phyloP scores from a whole-genome alignment of 2,797 vertebrate species.

The Hemibagrus guttatus region DNA sequence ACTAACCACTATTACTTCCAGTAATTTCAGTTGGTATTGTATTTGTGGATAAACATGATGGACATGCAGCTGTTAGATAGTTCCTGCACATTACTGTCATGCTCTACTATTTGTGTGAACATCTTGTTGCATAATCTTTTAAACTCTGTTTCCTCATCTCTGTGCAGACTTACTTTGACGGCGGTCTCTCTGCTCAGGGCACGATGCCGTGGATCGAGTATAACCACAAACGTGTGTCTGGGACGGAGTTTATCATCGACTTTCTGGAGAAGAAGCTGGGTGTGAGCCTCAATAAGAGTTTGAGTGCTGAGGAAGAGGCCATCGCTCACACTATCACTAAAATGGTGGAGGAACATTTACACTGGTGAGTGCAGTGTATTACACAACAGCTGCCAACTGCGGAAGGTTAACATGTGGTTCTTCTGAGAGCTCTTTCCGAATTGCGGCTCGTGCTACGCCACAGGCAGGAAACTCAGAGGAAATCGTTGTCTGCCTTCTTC shows the following conservation, averaged over 20 bases:
- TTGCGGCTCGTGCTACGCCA: background rate
- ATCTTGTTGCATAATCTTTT: background rate
- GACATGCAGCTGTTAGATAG: background rate
- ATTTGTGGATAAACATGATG: background rate
- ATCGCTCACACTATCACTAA: conserved; percentile 90
- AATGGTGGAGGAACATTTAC: conserved; percentile 98
- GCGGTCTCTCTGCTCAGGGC: conserved; percentile 94
- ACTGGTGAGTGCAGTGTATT: conserved; percentile 81
- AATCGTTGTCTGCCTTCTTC: background rate
- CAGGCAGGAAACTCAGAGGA: background rate
- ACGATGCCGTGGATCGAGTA: conserved; percentile 99
- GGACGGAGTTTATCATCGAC: conserved; percentile 96
- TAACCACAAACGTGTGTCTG: conserved; percentile 90
- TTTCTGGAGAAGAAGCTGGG: conserved; percentile 98
- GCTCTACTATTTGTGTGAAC: background rate
- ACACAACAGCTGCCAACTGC: background rate
- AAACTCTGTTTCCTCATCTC: background rate
- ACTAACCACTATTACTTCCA: too few relatives aligned
- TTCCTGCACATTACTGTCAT: background rate
- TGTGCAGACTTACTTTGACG: conserved; percentile 94
- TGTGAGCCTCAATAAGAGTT: conserved; percentile 90
- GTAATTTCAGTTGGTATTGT: background rate
- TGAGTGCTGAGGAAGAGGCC: conserved; percentile 88
- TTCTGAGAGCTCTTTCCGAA: background rate
- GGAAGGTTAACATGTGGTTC: background rate